Evolutionary conservation across 2,888 invertebrate species (phyloP).

Genomic region (Phalera bucephala): DNA sequence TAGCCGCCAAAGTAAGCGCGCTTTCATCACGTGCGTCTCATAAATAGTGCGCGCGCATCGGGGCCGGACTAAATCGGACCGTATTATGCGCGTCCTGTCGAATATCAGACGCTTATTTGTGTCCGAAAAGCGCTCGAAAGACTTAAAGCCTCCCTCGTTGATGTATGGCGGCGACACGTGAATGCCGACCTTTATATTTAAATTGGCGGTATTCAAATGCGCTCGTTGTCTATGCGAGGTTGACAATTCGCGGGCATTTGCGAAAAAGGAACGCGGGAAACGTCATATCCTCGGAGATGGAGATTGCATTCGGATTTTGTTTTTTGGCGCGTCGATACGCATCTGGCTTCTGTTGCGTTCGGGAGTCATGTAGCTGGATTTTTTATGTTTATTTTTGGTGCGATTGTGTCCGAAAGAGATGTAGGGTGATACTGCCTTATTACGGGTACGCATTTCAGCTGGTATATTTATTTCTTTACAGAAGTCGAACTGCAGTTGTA

Average conservation of each 20-base stretch:
- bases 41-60: slow-evolving; percentile 44
- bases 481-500: not conserved
- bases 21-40: slow-evolving; percentile 48
- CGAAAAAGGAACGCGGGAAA: slow-evolving; percentile 75
- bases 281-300: slow-evolving; percentile 68
- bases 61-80: slow-evolving; percentile 44
- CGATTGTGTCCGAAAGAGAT: slow-evolving; percentile 73
- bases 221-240: slow-evolving; percentile 74
- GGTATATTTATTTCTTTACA: not conserved
- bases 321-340: slow-evolving; percentile 75
- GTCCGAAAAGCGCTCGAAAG: slow-evolving; percentile 79
- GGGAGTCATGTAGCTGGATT: slow-evolving; percentile 50
- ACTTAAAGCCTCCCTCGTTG: slow-evolving; percentile 75
- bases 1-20: slow-evolving; percentile 45
- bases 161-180: slow-evolving; percentile 76
- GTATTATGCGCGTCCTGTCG: slow-evolving; percentile 68
- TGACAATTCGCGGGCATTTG: slow-evolving; percentile 78
- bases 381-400: slow-evolving; percentile 60
- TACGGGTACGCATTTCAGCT: not conserved
- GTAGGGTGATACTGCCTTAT: slow-evolving; percentile 31
- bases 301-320: slow-evolving; percentile 55
- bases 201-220: slow-evolving; percentile 76
- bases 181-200: slow-evolving; percentile 81
- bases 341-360: slow-evolving; percentile 70
- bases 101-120: slow-evolving; percentile 78